Conservation (phyloP, 2,797 vertebrate species). For the Ficedula albicollis region DNA sequence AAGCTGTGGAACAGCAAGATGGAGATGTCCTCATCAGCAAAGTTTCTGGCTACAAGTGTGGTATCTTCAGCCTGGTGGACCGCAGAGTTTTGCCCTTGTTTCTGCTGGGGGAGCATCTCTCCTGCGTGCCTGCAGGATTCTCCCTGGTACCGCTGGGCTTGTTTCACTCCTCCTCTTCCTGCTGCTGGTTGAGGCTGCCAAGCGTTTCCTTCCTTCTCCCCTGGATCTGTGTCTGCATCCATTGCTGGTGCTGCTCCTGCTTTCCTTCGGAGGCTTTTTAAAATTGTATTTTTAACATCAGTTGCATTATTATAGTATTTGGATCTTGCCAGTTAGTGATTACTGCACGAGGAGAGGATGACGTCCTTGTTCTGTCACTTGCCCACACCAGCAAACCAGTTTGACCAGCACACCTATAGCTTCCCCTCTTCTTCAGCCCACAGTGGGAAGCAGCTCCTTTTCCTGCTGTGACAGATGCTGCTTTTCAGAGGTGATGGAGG, state of each 20-base stretch:
- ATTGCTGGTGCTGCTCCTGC: neutral
- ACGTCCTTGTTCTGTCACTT: neutral
- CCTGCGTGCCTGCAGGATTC: no score
- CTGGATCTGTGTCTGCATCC: neutral
- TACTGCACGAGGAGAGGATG: accelerated
- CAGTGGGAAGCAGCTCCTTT: neutral
- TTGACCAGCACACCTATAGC: neutral
- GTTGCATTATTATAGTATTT: neutral
- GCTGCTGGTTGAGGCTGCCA: neutral
- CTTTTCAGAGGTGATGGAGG: neutral
- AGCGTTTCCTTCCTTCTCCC: neutral
- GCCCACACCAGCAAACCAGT: neutral
- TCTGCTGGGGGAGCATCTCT: neutral
- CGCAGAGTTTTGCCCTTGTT: neutral
- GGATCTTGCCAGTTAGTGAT: neutral
- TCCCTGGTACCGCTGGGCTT: neutral
- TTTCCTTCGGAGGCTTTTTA: neutral
- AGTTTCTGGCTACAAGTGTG: accelerated
- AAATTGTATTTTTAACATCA: neutral
- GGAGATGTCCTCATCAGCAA: neutral
- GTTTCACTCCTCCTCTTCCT: neutral
- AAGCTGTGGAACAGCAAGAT: neutral
- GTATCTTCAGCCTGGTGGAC: neutral
- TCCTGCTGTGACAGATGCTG: neutral
- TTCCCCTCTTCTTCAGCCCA: neutral